Evolutionary conservation across 2,888 invertebrate genomes (phyloP), one percentile per base, ranked within the genome.

Genomic region (Andrena praecox): DNA sequence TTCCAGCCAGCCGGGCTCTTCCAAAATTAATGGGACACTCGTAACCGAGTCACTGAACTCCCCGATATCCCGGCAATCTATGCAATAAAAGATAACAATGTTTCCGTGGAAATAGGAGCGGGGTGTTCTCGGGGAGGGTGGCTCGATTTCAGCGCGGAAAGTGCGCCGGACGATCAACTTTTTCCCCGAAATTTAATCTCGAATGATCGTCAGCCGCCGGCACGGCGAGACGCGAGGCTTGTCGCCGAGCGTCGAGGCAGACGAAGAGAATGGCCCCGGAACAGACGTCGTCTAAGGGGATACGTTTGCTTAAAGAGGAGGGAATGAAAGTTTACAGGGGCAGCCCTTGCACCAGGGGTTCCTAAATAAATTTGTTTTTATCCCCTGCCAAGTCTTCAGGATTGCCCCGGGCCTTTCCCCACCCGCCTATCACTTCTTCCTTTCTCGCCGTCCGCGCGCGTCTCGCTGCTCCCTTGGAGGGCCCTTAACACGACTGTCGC

Each of bases 291-390:
- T 33, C 48, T 29, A 24, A 16, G n/a, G 27, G 56, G 69, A 42
- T 60, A 35, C 62, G 80, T 87, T 85, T 74, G 80, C 80, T 76
- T 77, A 68, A 85, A 82, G 52, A 80, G 63, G 62, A 16, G 62
- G 27, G 67, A 71, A 86, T 77, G 74, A 83, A 83, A 77, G 83
- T 83, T 80, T 70, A 77, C 70, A 73, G 48, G 12, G 48, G 59
- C 70, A 20, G 29, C 42, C 48, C 24, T 31, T 54, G 62, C 16
- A 56, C 62, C 63, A 35, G 52, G 42, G 50, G 33, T 76, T 75
- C 85, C 78, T 87, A 87, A 87, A 87, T 87, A 87, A 87, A 87
- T 87, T 87, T 80, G 60, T 71, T 85, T 73, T 69, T 60, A 67
- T 64, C 73, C 71, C 63, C 42, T 10, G 56, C 35, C 50, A 63